Evolutionary conservation across 2,797 vertebrate genomes (phyloP).

Genomic region (Nyctalus aviator): DNA sequence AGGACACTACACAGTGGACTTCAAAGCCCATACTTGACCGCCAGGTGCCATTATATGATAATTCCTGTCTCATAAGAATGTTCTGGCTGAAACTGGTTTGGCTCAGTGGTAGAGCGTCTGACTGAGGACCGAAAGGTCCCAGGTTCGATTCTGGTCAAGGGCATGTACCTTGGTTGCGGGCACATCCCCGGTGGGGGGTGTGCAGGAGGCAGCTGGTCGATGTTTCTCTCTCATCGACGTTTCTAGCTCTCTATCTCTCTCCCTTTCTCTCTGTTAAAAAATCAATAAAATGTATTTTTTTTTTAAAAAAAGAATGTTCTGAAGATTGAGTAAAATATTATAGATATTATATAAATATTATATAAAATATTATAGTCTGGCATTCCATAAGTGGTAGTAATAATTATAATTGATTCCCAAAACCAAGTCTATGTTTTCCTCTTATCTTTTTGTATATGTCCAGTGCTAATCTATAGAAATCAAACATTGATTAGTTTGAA

Average conservation of each 20-base stretch:
- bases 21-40: background rate
- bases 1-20: background rate
- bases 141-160: too few species aligned
- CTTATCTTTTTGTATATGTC: background rate
- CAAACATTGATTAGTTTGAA: slow-evolving; percentile 3
- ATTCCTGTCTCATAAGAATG: background rate
- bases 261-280: too few species aligned
- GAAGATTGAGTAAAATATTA: background rate
- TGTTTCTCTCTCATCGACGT: too few species aligned
- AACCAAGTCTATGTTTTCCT: background rate
- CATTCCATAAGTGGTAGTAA: background rate
- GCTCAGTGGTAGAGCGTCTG: too few species aligned
- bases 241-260: too few species aligned
- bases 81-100: background rate
- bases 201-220: too few species aligned
- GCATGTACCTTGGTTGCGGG: too few species aligned
- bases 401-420: background rate
- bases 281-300: too few species aligned
- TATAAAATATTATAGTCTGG: background rate
- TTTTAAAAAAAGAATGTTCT: background rate
- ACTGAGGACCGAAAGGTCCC: too few species aligned
- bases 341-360: too few species aligned
- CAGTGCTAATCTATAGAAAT: background rate
- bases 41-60: too few species aligned
- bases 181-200: too few species aligned